Percentiles rank a stretch among this genome's conserved stretches.
Evolutionary conservation across 1,140 invertebrate species (phyloP).

Genomic region (Triops longicaudatus): DNA sequence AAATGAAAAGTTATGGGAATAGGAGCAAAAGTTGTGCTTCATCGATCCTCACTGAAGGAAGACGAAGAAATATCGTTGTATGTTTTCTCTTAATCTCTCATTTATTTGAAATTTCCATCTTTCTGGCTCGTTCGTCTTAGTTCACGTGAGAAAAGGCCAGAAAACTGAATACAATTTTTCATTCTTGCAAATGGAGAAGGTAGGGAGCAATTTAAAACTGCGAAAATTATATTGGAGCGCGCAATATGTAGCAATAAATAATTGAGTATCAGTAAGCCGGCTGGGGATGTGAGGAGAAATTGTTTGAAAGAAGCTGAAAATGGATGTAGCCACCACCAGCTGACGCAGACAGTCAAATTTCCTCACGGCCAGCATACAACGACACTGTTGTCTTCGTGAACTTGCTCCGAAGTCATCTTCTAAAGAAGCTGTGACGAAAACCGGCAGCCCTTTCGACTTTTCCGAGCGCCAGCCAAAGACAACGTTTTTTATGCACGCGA

Average conservation of each 20-base stretch:
- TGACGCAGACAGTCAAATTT: slow-evolving; percentile 2
- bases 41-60: background rate
- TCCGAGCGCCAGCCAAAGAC: no score
- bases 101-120: background rate
- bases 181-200: no score
- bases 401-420: background rate
- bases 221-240: background rate
- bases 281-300: background rate
- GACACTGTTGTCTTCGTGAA: background rate
- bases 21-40: background rate
- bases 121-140: no score
- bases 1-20: slow-evolving; percentile 14
- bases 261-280: background rate
- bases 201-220: no score
- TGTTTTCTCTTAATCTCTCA: background rate
- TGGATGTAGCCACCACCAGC: background rate
- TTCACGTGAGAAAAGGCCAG: no score
- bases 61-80: background rate
- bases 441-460: background rate
- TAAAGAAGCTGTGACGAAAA: background rate
- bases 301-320: background rate
- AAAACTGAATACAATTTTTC: no score
- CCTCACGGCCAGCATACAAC: background rate
- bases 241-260: background rate
- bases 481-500: no score